Base-by-base conservation (phyloP, 2,888 invertebrate species). In the Agriopis aurantiaria region DNA sequence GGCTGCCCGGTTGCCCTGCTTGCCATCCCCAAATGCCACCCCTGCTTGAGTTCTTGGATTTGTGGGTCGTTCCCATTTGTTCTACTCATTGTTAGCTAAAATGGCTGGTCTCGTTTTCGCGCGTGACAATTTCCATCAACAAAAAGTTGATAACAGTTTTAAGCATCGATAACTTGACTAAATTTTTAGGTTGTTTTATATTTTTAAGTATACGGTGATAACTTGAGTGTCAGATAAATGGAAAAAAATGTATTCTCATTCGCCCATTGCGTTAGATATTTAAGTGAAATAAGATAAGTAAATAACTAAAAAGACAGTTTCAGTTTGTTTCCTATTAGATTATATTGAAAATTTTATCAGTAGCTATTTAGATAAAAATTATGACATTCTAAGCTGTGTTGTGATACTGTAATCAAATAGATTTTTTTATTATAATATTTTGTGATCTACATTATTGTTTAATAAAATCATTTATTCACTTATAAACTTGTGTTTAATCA, bases 391-490 rank as follows among this genome's bases (percentile, higher is more conserved):
- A 62, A 62, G 61, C n/a, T 10, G 52, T 14, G 52, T 62, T 62
- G 61, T 62, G 60, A 62, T 52, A 62, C 17, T 52, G 61, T 52
- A 45, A 43, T 61, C 40, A 12, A 23, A 61, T 40, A 14, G 40
- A 12, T 41, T 51, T 51, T 14, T 55, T 33, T 33, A 33, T 33
- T 3, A 17, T 40, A 11, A 14, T 57, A 51, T 55, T 57, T 40
- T 65, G 65, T 66, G 57, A 56, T 64, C 48, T 52, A 55, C 55
- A 41, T 49, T 41, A 46, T 49, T 65, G 33, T 60, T 23, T 49
- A 60, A 62, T 62, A 51, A 62, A 62, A 52, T 52, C 49, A 52
- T 62, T 62, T 62, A 51, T 52, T 52, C 17, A 51, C 41, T 48
- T 52, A 52, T 52, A 23, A 33, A 60, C 33, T 49, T 60, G 48